Conservation (phyloP, 2,888 invertebrate species). For the Andricus quercusramuli region DNA sequence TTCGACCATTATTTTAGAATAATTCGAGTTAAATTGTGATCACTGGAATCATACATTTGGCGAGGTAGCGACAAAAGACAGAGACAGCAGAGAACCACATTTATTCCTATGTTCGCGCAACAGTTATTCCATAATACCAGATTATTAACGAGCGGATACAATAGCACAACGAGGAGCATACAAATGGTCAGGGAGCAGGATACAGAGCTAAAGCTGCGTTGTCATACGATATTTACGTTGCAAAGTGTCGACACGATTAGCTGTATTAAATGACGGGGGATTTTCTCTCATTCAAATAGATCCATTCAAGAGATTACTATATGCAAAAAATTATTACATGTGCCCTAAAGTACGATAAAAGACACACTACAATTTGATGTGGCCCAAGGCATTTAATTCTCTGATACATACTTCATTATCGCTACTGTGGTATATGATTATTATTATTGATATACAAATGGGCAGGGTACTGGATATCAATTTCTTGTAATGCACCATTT, state of each 20-base stretch:
- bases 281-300: not conserved
- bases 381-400: too few species aligned
- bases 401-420: too few species aligned
- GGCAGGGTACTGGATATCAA: too few species aligned
- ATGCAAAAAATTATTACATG: too few species aligned
- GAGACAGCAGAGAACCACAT: conserved; percentile 24
- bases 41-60: not conserved
- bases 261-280: conserved; percentile 4
- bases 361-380: too few species aligned
- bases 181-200: conserved; percentile 8
- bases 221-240: conserved; percentile 18
- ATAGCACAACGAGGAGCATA: conserved; percentile 17
- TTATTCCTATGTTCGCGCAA: conserved; percentile 34
- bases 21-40: conserved; percentile 17
- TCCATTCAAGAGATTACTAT: conserved; percentile 14
- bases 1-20: not conserved
- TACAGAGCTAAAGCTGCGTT: conserved; percentile 25
- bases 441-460: too few species aligned
- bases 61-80: not conserved
- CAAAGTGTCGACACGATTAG: conserved; percentile 9
- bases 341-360: too few species aligned
- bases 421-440: too few species aligned
- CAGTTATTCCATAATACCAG: conserved; percentile 39
- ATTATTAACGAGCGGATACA: conserved; percentile 37
- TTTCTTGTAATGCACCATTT: too few species aligned